Conservation (phyloP, 1,140 invertebrate species). For the Sarcophaga peregrina region DNA sequence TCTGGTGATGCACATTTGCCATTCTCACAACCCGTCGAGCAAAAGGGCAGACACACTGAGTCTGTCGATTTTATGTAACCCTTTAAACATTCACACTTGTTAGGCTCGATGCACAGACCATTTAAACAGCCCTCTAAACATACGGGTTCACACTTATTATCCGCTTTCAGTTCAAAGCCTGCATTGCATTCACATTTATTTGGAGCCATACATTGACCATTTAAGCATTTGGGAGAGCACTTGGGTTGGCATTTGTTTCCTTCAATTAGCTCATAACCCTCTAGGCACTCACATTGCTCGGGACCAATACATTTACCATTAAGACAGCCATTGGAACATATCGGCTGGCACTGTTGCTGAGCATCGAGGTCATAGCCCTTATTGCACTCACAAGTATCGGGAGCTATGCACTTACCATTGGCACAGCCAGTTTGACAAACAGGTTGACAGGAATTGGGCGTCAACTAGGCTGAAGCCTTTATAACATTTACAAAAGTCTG, state of each 20-base stretch:
- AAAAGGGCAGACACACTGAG: neutral
- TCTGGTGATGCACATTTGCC: constrained; percentile 70
- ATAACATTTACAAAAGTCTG: constrained; percentile 67
- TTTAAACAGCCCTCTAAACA: constrained; percentile 40
- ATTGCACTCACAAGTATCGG: constrained; percentile 71
- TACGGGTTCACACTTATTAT: constrained; percentile 56
- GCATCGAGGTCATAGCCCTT: constrained; percentile 53
- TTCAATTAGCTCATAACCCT: constrained; percentile 70
- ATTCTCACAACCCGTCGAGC: constrained; percentile 66
- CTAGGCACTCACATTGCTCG: constrained; percentile 70
- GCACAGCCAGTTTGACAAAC: constrained; percentile 67
- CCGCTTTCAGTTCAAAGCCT: constrained; percentile 52
- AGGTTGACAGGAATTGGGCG: constrained; percentile 63
- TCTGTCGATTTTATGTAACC: neutral
- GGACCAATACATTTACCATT: constrained; percentile 67
- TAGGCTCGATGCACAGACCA: neutral
- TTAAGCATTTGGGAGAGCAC: constrained; percentile 51
- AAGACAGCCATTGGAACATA: constrained; percentile 42
- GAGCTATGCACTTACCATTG: constrained; percentile 69
- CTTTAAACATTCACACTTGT: neutral
- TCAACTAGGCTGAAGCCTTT: constrained; percentile 7
- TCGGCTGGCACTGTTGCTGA: neutral
- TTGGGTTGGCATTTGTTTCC: constrained; percentile 64
- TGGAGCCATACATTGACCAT: neutral
- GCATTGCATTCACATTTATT: constrained; percentile 52